Evolutionary conservation across 2,888 invertebrate species (phyloP).

Genomic region (Zonitis immaculata): DNA sequence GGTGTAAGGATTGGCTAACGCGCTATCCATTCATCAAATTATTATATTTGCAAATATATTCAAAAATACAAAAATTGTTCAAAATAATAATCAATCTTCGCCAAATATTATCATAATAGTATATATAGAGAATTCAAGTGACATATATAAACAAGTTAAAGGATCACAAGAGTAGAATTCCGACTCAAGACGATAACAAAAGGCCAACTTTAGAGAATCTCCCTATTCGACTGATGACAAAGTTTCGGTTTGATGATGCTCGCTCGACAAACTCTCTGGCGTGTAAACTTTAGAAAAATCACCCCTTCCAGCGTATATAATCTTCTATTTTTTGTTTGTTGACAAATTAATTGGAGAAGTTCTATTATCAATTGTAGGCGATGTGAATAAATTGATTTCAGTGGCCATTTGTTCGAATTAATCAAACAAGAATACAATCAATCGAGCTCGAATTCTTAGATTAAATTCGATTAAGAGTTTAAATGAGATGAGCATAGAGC

Average conservation of each 20-base stretch:
- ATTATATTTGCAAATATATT: not conserved
- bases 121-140: too few species aligned
- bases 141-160: slow-evolving; percentile 12
- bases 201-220: not conserved
- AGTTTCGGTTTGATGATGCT: not conserved
- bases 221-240: not conserved
- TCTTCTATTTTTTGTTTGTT: not conserved
- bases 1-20: slow-evolving; percentile 10
- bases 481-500: not conserved
- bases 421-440: slow-evolving; percentile 37
- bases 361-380: slow-evolving; percentile 26
- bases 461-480: not conserved
- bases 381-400: slow-evolving; percentile 34
- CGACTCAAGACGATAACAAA: not conserved
- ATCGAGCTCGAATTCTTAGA: slow-evolving; percentile 12
- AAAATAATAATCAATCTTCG: not conserved
- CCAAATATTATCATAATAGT: too few species aligned
- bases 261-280: not conserved
- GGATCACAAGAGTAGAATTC: not conserved
- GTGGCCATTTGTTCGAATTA: slow-evolving; percentile 37
- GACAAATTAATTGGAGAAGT: slow-evolving; percentile 11
- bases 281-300: not conserved
- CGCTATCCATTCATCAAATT: slow-evolving; percentile 28
- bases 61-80: too few species aligned
- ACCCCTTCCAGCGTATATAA: too few species aligned